Base-by-base conservation (phyloP, 2,113 vertebrate species). In the Antennarius striatus region DNA sequence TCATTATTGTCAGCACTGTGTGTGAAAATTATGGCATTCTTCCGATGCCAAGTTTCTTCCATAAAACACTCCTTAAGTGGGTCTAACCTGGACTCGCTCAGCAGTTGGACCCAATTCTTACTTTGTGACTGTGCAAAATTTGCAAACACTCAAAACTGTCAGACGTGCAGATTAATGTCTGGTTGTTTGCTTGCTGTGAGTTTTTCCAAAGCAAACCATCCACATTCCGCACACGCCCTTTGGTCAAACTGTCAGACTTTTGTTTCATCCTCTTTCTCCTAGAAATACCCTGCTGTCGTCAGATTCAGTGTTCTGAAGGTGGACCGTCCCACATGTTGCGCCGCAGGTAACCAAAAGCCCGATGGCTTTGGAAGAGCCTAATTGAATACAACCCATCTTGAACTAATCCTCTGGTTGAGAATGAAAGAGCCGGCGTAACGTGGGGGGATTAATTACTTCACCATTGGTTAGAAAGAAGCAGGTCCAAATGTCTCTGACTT, bases 381-480 rank as follows among this genome's bases (percentile, higher is more conserved):
- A 85, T 84, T 73, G 57, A 68, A 66, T 56, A 59, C 65, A 68
- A 83, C 72, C 75, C 87, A 92, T 91, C 84, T 90, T 87, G 84
- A 88, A 82, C 75, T 83, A 86, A 88, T 89, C 81, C 79, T 76
- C 59, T 75, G 75, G 58, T 73, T 57, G 69, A 71, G 76, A 71
- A 83, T 68, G 72, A 83, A 63, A 75, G 76, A 63, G 50, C 36
- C 4, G 50, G 66, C 52, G 46, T 77, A 68, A 81, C 75, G 78
- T 80, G 77, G 77, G 50, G 70, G 67, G 69, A 78, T 70, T 71
- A 71, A 84, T 76, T 81, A 62, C 55, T 58, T 28, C 12, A 16
- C 75, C 79, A 32, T 63, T 46, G 50, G 56, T 75, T 66, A 64
- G 63, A 69, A 1, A 39, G 63, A 6, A 75, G 80, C 71, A 51